These are phyloP conservation scores for Melanotaenia pygmaea DNA, from an alignment of 2,797 vertebrate species.

Conservation along the genomic window DNA sequence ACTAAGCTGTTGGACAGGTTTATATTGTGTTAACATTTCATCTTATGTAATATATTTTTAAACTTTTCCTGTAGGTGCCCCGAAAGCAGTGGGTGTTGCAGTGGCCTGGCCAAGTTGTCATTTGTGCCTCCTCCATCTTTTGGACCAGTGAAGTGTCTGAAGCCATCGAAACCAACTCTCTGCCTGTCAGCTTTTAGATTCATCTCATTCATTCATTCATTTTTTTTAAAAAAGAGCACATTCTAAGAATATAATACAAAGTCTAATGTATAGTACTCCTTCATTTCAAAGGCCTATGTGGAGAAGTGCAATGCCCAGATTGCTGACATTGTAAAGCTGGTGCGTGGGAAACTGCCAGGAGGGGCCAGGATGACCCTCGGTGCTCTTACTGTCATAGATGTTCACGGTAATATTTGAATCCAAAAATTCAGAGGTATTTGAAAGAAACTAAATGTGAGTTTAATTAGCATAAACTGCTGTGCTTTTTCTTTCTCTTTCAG, in stretches of 20 bases:
- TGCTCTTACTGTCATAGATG: constrained; percentile 93
- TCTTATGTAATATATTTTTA: constrained; percentile 13
- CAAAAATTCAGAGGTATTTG: constrained; percentile 1
- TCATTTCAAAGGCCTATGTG: constrained; percentile 84
- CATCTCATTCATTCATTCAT: not conserved
- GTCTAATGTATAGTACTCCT: constrained; percentile 26
- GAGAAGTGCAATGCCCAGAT: constrained; percentile 91
- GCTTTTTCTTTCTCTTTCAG: constrained; percentile 63
- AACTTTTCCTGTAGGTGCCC: constrained; percentile 80
- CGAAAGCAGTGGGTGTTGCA: constrained; percentile 91
- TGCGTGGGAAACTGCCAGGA: constrained; percentile 89
- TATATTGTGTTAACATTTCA: not conserved
- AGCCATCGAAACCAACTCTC: constrained; percentile 83
- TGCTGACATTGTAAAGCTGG: constrained; percentile 89
- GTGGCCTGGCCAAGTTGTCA: constrained; percentile 95
- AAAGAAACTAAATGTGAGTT: not conserved
- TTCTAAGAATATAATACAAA: not conserved
- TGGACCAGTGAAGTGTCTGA: constrained; percentile 93
- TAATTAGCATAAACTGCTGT: not conserved
- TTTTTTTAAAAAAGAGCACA: not conserved
- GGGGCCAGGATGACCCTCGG: constrained; percentile 92
- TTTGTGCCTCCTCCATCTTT: constrained; percentile 92
- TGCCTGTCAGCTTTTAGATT: constrained; percentile 79
- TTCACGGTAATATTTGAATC: constrained; percentile 85
- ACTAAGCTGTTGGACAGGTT: not conserved